Evolutionary conservation across 30 jellyfish, hydroid and myxozoan species (phyloP), one percentile per base, ranked within the genome.

Genomic region (Pelagia noctiluca): DNA sequence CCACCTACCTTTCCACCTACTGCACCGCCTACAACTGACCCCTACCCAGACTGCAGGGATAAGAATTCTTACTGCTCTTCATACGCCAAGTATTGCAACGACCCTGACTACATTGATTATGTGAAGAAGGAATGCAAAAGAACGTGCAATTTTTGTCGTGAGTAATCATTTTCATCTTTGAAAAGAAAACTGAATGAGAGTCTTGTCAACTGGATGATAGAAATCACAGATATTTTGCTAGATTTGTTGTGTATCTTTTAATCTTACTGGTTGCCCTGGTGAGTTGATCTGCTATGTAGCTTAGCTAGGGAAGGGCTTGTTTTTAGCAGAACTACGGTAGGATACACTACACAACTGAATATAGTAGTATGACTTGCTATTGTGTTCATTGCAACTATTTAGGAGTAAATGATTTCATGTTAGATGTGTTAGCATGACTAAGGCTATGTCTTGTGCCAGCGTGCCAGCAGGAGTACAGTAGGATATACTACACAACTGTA

Each of bases 91-190:
- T 92, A 79, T 62, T 92, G 98, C 78, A 73, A 78, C 8, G 82
- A 80, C 30, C 50, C 76, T 8, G 89, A 62, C 38, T 92, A 92
- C 75, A 76, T 71, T 2, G 84, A 22, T 2, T 92, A 83, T 64
- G 61, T 92, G 42, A 80, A 80, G 35, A 52, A 48, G 52, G 49
- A 69, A 52, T 90, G 97, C 88, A 87, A 86, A 73, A 35, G 52
- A 49, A 67, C 98, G 2, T 92, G 98, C 93, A 92, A 86, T 76
- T 92, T 50, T 50, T 92, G 98, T 64, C 98, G 98, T 92, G 67
- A 86, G 98, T 75, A 76, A 11, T 18, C 5, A 10, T 49, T 47
- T 49, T 22, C 23, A 12, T 1, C 35, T 49, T 25, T 75, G 30
- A 2, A 2, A 1, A 28, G 2, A n/a, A 0, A 22, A 8, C 52